Evolutionary conservation across 1,140 invertebrate genomes (phyloP).

Genomic region (Sarcophaga bullata): DNA sequence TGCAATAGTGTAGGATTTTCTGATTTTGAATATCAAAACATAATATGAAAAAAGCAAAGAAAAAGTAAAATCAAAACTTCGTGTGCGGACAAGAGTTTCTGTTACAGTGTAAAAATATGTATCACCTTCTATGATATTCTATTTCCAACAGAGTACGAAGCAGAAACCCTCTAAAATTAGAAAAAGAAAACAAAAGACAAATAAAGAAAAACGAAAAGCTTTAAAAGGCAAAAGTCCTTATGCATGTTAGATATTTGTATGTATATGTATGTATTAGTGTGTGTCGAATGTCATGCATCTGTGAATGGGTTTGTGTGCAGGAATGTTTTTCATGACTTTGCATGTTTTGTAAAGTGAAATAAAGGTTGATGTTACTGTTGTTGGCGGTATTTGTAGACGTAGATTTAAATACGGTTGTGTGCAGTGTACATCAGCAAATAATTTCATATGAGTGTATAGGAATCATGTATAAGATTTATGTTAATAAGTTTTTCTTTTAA

Average conservation of each 20-base stretch:
- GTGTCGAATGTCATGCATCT: too few species aligned
- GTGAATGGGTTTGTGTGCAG: background rate
- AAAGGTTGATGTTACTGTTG: background rate
- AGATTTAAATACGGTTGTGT: background rate
- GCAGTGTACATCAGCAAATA: background rate
- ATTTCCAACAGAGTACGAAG: background rate
- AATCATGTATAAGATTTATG: constrained; percentile 31
- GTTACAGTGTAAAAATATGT: background rate
- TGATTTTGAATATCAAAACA: constrained; percentile 40
- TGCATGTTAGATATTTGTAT: background rate
- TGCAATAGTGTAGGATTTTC: constrained; percentile 31
- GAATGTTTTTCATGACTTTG: constrained; percentile 32
- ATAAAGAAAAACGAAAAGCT: background rate
- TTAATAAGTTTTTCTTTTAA: constrained; percentile 33
- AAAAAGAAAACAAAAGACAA: background rate
- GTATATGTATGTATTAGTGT: background rate
- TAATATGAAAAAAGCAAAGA: background rate
- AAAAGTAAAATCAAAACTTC: constrained; percentile 1
- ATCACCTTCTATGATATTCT: too few species aligned
- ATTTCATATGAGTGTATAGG: background rate
- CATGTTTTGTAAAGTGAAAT: constrained; percentile 23
- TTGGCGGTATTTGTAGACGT: background rate
- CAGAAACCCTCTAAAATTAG: background rate
- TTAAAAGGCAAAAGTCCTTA: background rate
- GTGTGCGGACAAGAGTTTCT: background rate